phyloP scores from a whole-genome alignment of 2,797 vertebrate species.

The Sebastes itinus region DNA sequence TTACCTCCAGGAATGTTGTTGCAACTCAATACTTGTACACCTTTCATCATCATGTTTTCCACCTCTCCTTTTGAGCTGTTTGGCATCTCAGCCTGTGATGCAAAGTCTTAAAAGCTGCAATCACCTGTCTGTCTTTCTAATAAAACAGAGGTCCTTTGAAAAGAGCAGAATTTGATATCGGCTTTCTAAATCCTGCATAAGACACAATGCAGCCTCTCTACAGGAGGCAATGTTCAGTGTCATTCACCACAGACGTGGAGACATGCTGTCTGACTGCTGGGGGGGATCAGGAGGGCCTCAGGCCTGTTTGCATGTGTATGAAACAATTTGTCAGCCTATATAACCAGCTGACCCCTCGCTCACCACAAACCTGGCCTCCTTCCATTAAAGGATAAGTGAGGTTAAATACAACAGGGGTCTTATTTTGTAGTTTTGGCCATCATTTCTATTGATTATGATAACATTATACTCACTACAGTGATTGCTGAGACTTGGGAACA shows the following conservation, averaged over 20 bases:
- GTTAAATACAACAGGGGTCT: neutral
- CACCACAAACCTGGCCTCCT: conserved; percentile 1
- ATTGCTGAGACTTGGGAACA: neutral
- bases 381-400: neutral
- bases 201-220: conserved; percentile 66
- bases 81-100: conserved; percentile 28
- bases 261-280: conserved; percentile 65
- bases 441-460: neutral
- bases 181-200: conserved; percentile 39
- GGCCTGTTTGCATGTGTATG: conserved; percentile 66
- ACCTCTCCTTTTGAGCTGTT: conserved; percentile 19
- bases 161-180: conserved; percentile 59
- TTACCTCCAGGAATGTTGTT: conserved; percentile 67
- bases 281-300: conserved; percentile 39
- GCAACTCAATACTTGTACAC: conserved; percentile 66
- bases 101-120: conserved; percentile 44
- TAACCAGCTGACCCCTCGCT: conserved; percentile 47
- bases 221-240: conserved; percentile 58
- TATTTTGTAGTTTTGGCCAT: neutral
- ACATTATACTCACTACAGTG: neutral
- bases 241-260: conserved; percentile 54
- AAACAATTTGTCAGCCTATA: conserved; percentile 70
- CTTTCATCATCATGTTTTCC: conserved; percentile 55
- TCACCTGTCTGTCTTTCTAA: conserved; percentile 27
- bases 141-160: conserved; percentile 58